Percentiles rank a stretch among this genome's conserved stretches.
These are phyloP conservation scores for Agrilus biguttatus DNA, from an alignment of 2,888 invertebrate species.

Conservation along the genomic window DNA sequence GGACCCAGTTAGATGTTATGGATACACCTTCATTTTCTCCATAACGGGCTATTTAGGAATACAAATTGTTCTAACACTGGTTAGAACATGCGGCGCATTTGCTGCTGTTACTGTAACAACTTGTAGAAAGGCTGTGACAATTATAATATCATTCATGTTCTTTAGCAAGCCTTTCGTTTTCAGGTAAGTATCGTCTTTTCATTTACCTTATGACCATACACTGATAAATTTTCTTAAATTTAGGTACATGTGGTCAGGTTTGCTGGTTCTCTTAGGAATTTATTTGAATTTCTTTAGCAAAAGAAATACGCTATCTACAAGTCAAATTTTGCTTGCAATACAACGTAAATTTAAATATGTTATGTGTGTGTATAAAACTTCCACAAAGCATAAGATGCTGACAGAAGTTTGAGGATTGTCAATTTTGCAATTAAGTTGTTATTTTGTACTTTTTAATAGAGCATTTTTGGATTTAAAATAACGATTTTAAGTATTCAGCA, in stretches of 20 bases:
- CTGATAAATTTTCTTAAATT: too few relatives aligned
- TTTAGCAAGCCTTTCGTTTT: constrained; percentile 73
- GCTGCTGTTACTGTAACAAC: constrained; percentile 89
- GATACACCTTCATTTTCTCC: constrained; percentile 75
- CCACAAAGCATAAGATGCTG: neutral
- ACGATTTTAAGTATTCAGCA: too few relatives aligned
- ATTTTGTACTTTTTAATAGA: too few relatives aligned
- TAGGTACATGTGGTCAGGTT: constrained; percentile 82
- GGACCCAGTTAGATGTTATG: constrained; percentile 62
- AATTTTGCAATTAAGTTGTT: too few relatives aligned
- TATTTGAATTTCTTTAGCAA: constrained; percentile 90
- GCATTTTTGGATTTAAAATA: too few relatives aligned
- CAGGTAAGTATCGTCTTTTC: constrained; percentile 52
- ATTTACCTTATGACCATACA: neutral
- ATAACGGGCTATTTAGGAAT: constrained; percentile 85
- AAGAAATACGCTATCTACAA: constrained; percentile 33
- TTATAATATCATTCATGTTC: constrained; percentile 80
- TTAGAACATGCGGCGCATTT: constrained; percentile 80
- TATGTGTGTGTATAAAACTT: constrained; percentile 12
- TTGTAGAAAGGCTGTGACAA: constrained; percentile 81
- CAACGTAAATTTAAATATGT: constrained; percentile 19
- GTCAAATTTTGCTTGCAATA: constrained; percentile 6
- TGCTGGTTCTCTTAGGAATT: constrained; percentile 78
- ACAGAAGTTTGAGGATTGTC: neutral
- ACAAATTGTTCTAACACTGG: constrained; percentile 81